Evolutionary conservation across 2,113 vertebrate genomes (phyloP), one percentile per base, ranked within the genome.

Genomic region (Cercopithecus mona): DNA sequence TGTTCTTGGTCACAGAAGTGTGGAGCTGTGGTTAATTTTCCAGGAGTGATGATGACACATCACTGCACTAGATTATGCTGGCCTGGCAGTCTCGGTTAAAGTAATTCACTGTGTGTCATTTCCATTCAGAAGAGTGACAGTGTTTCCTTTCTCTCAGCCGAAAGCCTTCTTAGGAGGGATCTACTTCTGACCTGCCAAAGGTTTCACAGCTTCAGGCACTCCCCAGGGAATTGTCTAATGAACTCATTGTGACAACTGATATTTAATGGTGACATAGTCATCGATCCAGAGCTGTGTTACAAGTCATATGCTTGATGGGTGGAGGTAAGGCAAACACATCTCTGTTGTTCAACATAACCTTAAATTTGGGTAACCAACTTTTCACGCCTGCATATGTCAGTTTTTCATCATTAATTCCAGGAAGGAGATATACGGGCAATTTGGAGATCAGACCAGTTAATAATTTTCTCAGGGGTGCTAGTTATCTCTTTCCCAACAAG

Each of bases 221-320:
- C 93, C 32, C 52, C 6, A 2, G 91, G 59, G 89, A 82, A 83
- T 35, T 86, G 18, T 93, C 70, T 97, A 87, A 97, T 88, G 70
- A 93, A 94, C 82, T 97, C 59, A 76, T 79, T 91, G 85, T 94
- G 72, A 88, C 96, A 98, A 85, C 83, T 80, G 83, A 27, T 93
- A 96, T 93, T 96, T 96, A 94, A 96, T 79, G 40, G 55, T n/a
- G 81, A 79, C 68, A 55, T 2, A 55, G 55, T 66, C 81, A 96
- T 96, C 27, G 6, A 76, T 75, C 52, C 43, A 48, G 32, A 45
- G 22, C 35, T 75, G 16, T 57, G 57, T 68, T 79, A 83, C 61
- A 84, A 88, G 55, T 88, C 45, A 30, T 38, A 66, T 16, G 45
- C 35, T 78, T 45, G 1, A 64, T 66, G 59, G 70, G 35, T 75